Conservation (phyloP, 2,113 vertebrate genomes). For the Calidris pygmaea region DNA sequence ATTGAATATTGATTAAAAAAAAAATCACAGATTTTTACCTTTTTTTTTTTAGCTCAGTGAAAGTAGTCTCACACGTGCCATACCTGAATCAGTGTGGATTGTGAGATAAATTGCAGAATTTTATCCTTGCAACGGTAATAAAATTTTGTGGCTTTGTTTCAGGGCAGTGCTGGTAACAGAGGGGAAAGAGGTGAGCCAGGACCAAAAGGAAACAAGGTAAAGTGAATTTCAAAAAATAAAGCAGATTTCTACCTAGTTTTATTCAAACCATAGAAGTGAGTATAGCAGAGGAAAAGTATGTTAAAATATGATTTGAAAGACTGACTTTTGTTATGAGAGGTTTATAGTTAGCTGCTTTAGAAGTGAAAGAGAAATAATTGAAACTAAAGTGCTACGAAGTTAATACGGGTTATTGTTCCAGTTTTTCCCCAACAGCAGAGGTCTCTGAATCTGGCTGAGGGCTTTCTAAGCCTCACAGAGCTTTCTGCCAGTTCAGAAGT, state of each 20-base stretch:
- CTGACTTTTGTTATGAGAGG: background rate
- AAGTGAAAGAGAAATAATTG: background rate
- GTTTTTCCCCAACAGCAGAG: background rate
- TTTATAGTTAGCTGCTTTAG: background rate
- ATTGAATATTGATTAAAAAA: background rate
- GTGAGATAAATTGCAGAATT: background rate
- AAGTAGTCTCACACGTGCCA: background rate
- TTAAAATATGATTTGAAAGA: background rate
- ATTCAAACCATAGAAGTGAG: background rate
- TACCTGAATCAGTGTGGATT: background rate
- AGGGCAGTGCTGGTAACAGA: conserved; percentile 63
- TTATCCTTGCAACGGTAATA: background rate
- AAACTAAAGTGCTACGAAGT: background rate
- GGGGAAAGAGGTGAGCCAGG: conserved; percentile 72
- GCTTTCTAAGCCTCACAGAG: background rate
- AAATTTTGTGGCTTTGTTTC: conserved; percentile 9
- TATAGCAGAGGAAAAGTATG: background rate
- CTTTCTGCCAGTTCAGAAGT: background rate
- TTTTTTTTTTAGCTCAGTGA: background rate
- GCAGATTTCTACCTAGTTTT: background rate
- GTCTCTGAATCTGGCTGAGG: background rate
- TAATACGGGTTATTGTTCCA: background rate
- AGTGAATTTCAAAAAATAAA: background rate
- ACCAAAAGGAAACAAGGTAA: conserved; percentile 75
- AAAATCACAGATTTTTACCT: background rate